A percentile compares a stretch with the other conserved stretches of the same genome.
These are phyloP conservation scores for Fistularia commersonii DNA, from an alignment of 2,797 vertebrate species.

Conservation along the genomic window DNA sequence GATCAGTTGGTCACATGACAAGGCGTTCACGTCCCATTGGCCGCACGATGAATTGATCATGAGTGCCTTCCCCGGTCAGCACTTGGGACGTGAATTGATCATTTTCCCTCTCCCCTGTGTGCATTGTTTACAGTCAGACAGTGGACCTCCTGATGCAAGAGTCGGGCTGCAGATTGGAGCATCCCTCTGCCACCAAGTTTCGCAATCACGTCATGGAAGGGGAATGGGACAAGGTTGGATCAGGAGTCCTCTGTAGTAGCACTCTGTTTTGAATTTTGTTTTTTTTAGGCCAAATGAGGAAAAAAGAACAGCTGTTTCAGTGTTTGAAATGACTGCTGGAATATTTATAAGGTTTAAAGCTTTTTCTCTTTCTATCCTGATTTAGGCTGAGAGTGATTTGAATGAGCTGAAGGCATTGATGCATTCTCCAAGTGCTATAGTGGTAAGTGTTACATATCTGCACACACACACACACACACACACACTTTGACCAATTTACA, in stretches of 20 bases:
- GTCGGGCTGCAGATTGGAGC: conserved; percentile 96
- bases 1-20: neutral
- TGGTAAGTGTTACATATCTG: conserved; percentile 76
- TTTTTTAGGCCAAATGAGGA: too few species aligned
- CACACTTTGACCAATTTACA: too few species aligned
- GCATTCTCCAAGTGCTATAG: conserved; percentile 94
- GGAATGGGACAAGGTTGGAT: conserved; percentile 94
- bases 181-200: conserved; percentile 96
- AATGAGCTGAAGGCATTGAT: conserved; percentile 97
- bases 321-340: too few species aligned
- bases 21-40: neutral
- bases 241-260: neutral
- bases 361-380: conserved; percentile 13
- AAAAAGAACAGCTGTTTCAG: too few species aligned
- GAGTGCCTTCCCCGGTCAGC: neutral
- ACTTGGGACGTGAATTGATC: neutral
- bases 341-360: neutral
- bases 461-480: neutral
- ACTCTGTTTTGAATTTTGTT: too few species aligned
- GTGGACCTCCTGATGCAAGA: conserved; percentile 99
- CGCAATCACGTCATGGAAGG: conserved; percentile 98
- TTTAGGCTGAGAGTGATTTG: conserved; percentile 94
- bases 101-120: conserved; percentile 1
- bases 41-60: neutral
- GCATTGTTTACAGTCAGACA: conserved; percentile 83